These are phyloP conservation scores for Epinephelus coioides DNA, from an alignment of 2,797 vertebrate genomes.

Conservation along the genomic window DNA sequence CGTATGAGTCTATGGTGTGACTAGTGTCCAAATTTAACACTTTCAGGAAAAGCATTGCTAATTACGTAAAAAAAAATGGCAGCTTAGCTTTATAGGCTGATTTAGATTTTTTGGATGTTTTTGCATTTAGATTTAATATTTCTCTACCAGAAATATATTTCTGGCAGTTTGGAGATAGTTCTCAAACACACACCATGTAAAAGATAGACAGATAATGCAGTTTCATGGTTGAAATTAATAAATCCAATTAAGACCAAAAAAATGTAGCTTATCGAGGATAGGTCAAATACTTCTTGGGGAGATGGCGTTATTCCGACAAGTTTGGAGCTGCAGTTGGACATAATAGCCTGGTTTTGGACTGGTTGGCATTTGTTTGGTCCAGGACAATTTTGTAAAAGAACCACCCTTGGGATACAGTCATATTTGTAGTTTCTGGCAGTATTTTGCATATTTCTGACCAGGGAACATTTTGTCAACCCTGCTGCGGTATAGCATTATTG, in stretches of 20 bases:
- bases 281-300: neutral
- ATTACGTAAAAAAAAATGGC: no score
- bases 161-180: neutral
- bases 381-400: slow-evolving; percentile 43
- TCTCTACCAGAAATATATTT: neutral
- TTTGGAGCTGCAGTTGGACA: slow-evolving; percentile 25
- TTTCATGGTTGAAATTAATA: neutral
- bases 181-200: neutral
- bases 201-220: neutral
- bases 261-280: neutral
- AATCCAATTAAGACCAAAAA: neutral
- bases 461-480: slow-evolving; percentile 47
- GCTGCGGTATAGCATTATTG: slow-evolving; percentile 51
- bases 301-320: neutral
- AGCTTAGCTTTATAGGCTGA: neutral
- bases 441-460: slow-evolving; percentile 55
- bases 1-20: slow-evolving; percentile 8
- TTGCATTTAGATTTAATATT: neutral
- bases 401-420: slow-evolving; percentile 49
- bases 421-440: slow-evolving; percentile 50
- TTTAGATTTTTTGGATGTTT: neutral
- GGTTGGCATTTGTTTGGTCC: slow-evolving; percentile 25
- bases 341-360: slow-evolving; percentile 19
- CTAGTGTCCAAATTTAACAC: slow-evolving; percentile 5
- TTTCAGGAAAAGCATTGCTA: neutral